Evolutionary conservation across 2,113 vertebrate species (phyloP).

Genomic region (Carettochelys insculpta): DNA sequence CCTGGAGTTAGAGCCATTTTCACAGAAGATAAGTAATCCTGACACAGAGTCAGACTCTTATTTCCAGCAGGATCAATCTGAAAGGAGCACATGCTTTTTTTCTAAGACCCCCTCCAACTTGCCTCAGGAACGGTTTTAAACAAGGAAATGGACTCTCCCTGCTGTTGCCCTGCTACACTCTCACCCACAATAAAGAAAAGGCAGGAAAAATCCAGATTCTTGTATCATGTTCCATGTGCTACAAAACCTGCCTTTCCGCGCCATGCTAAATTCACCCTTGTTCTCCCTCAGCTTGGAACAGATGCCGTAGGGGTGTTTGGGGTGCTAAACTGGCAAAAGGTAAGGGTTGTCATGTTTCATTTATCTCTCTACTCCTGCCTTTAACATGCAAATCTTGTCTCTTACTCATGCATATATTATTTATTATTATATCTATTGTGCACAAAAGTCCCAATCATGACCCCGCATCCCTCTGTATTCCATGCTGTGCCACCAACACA

Average conservation of each 20-base stretch:
- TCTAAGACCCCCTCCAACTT: background rate
- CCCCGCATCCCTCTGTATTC: background rate
- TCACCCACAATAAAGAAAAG: background rate
- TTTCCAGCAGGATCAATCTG: background rate
- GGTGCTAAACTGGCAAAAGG: background rate
- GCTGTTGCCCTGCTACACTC: background rate
- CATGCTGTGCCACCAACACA: background rate
- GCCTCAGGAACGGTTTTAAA: background rate
- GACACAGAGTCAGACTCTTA: background rate
- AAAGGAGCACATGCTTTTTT: background rate
- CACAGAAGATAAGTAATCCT: background rate
- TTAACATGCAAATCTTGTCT: background rate
- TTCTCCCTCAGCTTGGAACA: background rate
- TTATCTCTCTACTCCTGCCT: background rate
- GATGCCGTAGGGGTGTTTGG: background rate
- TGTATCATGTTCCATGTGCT: background rate
- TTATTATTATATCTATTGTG: background rate
- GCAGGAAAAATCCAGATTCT: background rate
- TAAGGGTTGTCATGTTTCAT: background rate
- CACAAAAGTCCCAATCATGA: background rate
- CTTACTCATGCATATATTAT: background rate
- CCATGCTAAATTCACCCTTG: background rate
- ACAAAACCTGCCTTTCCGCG: background rate
- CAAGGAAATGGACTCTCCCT: background rate
- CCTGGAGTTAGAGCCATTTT: background rate